A percentile compares a stretch with the other conserved stretches of the same genome.
phyloP scores from a whole-genome alignment of 2,797 vertebrate genomes.

The Takifugu rubripes region DNA sequence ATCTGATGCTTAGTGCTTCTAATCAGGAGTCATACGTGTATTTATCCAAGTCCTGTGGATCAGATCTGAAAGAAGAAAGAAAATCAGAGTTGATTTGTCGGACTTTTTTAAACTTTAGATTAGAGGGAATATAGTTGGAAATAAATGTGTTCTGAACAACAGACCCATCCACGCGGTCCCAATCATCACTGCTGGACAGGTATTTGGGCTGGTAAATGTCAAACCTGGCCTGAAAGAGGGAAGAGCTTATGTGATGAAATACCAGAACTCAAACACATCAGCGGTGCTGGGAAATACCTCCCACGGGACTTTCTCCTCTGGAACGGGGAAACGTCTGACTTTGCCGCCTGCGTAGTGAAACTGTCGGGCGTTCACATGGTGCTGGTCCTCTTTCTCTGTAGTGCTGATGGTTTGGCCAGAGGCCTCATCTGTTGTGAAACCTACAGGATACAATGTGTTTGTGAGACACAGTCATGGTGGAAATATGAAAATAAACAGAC shows the following conservation, averaged over 20 bases:
- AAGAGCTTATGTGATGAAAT: constrained; percentile 2
- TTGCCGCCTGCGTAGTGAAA: constrained; percentile 78
- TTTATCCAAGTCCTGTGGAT: constrained; percentile 38
- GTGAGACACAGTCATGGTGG: background rate
- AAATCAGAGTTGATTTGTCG: background rate
- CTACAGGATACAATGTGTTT: background rate
- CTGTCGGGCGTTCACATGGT: constrained; percentile 81
- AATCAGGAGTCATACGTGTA: constrained; percentile 61
- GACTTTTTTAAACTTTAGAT: background rate
- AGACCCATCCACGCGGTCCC: constrained; percentile 46
- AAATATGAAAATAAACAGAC: background rate
- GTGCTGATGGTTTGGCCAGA: background rate
- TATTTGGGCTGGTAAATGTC: constrained; percentile 75
- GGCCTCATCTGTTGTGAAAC: constrained; percentile 13
- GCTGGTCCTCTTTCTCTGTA: constrained; percentile 32
- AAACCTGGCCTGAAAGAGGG: constrained; percentile 77
- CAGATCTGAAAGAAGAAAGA: constrained; percentile 48
- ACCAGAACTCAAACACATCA: background rate
- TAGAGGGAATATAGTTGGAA: background rate
- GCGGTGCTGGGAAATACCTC: constrained; percentile 72
- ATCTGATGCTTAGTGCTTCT: constrained; percentile 11
- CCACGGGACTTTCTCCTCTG: constrained; percentile 94
- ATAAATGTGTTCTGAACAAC: constrained; percentile 3
- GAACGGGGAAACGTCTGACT: constrained; percentile 85
- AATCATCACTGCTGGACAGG: constrained; percentile 59